Evolutionary conservation across 35 echinoderm and acorn worm genomes (phyloP).

Genomic region (Lytechinus pictus): DNA sequence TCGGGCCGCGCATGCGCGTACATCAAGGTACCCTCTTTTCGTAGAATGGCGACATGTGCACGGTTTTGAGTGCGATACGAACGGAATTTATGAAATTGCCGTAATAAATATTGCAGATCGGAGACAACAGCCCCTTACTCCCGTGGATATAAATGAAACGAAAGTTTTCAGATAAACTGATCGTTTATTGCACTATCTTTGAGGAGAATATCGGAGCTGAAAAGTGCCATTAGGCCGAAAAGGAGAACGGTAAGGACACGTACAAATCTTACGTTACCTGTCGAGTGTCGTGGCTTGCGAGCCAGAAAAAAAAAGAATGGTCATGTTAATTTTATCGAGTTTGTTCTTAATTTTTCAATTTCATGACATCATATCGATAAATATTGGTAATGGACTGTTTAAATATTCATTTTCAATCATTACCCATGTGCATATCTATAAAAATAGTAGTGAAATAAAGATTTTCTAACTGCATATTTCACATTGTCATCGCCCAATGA

Average conservation of each 20-base stretch:
- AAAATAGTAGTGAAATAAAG: not conserved
- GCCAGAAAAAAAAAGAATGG: not conserved
- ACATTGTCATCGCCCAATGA: not conserved
- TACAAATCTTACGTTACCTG: not conserved
- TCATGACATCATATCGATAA: not conserved
- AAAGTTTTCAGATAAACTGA: not conserved
- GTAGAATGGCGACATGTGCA: constrained; percentile 53
- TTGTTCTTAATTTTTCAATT: not conserved
- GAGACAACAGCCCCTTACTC: not conserved
- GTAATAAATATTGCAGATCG: not conserved
- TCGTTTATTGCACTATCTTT: not conserved
- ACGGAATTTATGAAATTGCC: constrained; percentile 33
- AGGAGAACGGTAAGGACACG: not conserved
- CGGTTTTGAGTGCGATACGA: not conserved
- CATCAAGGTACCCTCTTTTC: constrained; percentile 30
- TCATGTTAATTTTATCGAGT: not conserved
- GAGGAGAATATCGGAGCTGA: not conserved
- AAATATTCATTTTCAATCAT: not conserved
- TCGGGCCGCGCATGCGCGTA: constrained; percentile 27
- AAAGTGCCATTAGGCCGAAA: not conserved
- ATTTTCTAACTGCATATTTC: not conserved
- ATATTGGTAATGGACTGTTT: not conserved
- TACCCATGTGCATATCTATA: not conserved
- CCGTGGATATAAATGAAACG: not conserved
- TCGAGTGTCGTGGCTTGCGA: not conserved